Evolutionary conservation across 64 coral and sea anemone genomes (phyloP).

Genomic region (Astreopora myriophthalma): DNA sequence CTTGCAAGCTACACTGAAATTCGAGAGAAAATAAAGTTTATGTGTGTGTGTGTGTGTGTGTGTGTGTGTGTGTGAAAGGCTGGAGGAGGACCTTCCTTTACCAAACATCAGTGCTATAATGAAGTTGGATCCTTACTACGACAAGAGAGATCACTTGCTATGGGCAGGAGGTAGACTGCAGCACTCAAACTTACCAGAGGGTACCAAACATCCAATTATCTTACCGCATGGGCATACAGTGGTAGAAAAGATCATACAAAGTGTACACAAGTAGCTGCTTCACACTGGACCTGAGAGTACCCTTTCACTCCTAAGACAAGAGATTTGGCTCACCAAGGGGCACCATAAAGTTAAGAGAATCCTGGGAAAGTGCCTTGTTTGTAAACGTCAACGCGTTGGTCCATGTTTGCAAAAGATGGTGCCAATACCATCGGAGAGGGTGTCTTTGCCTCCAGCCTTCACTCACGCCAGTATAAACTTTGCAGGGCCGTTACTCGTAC

Average conservation of each 20-base stretch:
- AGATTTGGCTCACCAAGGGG: neutral
- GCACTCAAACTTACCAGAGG: neutral
- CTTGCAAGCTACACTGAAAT: no score
- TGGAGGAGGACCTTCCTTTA: neutral
- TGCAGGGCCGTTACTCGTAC: slow-evolving; percentile 33
- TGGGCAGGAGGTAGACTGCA: neutral
- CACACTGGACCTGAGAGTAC: neutral
- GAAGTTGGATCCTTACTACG: neutral
- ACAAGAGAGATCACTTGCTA: neutral
- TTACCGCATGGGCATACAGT: neutral
- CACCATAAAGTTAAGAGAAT: slow-evolving; percentile 27
- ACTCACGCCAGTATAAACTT: slow-evolving; percentile 59
- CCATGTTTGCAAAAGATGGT: slow-evolving; percentile 36
- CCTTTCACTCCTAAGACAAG: neutral
- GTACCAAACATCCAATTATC: neutral
- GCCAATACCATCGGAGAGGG: slow-evolving; percentile 5
- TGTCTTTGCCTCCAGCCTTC: slow-evolving; percentile 1
- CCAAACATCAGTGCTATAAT: slow-evolving; percentile 13
- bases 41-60: no score
- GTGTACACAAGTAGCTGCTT: neutral
- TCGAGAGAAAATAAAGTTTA: no score
- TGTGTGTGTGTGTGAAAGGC: no score
- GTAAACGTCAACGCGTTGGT: neutral
- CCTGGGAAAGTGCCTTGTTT: slow-evolving; percentile 35
- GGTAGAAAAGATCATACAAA: slow-evolving; percentile 17